Evolutionary conservation across 1,140 invertebrate genomes (phyloP), one percentile per base, ranked within the genome.

Genomic region (Heliothis subflexa): DNA sequence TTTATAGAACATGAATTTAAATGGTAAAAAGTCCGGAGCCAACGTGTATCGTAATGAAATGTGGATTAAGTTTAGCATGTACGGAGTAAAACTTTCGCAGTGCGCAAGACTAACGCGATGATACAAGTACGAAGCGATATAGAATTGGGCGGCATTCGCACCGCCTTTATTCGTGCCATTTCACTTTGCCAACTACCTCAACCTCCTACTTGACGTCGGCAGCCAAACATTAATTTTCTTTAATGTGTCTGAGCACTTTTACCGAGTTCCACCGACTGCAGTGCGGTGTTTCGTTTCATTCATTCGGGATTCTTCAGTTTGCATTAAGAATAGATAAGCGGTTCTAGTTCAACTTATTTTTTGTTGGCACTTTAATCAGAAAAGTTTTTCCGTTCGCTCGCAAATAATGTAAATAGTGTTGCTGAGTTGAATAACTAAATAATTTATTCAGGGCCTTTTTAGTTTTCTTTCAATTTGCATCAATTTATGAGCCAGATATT

Each of bases 141-240:
- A 89, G 91, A 92, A 93, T 92, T 91, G 88, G 85, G 83, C 88
- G 85, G 83, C 87, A 80, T 87, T 89, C 81, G 80, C 76, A 81
- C 84, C 78, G 87, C 84, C 80, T 90, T 89, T 89, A 90, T 91
- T 88, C 89, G 84, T 89, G 77, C 89, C 91, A 91, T 92, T 93
- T 91, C 91, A 92, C 90, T 92, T 91, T 91, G 90, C 89, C 90
- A 93, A 91, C 88, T 90, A 90, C 86, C 87, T 85, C 83, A 88
- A 92, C 86, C 89, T 86, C 83, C 83, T 86, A 88, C 89, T 93
- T 92, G 92, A 93, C 87, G 91, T 87, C 83, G 88, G 89, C 84
- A 93, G 89, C 90, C 86, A 91, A 93, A 93, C 93, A 94, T 94
- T 93, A 93, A 94, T 94, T 93, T 93, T 93, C 91, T 93, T 94